These are phyloP conservation scores for Microplitis demolitor DNA, from an alignment of 1,140 invertebrate species.

Conservation along the genomic window DNA sequence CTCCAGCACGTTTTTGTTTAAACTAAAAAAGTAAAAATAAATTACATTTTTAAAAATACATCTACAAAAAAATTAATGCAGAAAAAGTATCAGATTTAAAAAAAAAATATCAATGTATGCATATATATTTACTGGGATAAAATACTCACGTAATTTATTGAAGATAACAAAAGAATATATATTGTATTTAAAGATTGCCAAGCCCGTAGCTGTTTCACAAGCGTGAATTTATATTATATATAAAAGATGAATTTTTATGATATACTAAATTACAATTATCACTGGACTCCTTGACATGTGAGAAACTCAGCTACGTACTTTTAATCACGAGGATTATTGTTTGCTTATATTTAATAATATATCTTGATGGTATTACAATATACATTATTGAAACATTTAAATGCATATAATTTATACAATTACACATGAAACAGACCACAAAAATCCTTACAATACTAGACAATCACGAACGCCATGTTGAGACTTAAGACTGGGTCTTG, in stretches of 20 bases:
- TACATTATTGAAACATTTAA: not conserved
- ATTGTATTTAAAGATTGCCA: not conserved
- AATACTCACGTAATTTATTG: not conserved
- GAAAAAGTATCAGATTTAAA: not conserved
- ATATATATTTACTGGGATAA: not conserved
- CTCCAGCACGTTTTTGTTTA: too few species aligned
- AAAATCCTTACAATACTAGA: slow-evolving; percentile 1
- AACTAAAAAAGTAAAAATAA: too few species aligned
- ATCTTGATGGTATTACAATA: not conserved
- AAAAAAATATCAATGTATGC: not conserved
- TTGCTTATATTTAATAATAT: not conserved
- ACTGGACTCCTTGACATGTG: not conserved
- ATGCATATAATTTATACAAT: not conserved
- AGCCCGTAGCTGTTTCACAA: not conserved
- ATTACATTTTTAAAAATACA: too few species aligned
- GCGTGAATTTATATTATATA: not conserved
- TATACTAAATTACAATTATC: not conserved
- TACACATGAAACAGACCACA: not conserved
- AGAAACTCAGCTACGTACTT: not conserved
- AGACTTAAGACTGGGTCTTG: not conserved
- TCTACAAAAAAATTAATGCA: too few species aligned
- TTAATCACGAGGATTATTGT: not conserved
- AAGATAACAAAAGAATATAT: not conserved
- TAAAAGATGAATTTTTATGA: not conserved
- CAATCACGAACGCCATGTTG: slow-evolving; percentile 29